Evolutionary conservation across 2,113 vertebrate species (phyloP).

Genomic region (Danio rerio): GRCz12tu NC_133184.1:32384001-32384500

Average conservation of each 20-base stretch:
- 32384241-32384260: constrained; percentile 47
- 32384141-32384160: constrained; percentile 44
- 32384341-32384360: constrained; percentile 36
- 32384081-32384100: constrained; percentile 62
- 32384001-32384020: constrained; percentile 63
- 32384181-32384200: constrained; percentile 52
- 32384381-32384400: constrained; percentile 26
- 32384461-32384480: constrained; percentile 18
- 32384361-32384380: constrained; percentile 13
- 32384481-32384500: constrained; percentile 41
- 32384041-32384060: constrained; percentile 68
- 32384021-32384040: constrained; percentile 69
- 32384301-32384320: constrained; percentile 13
- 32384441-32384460: constrained; percentile 23
- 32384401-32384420: not conserved
- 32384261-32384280: constrained; percentile 41
- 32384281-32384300: constrained; percentile 32
- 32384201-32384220: constrained; percentile 54
- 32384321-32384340: constrained; percentile 12
- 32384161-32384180: constrained; percentile 52
- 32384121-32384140: constrained; percentile 48
- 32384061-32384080: constrained; percentile 63
- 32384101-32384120: constrained; percentile 61
- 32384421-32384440: not conserved
- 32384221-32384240: constrained; percentile 62